phyloP scores from a whole-genome alignment of 2,797 vertebrate genomes.

The Rhinatrema bivittatum region DNA sequence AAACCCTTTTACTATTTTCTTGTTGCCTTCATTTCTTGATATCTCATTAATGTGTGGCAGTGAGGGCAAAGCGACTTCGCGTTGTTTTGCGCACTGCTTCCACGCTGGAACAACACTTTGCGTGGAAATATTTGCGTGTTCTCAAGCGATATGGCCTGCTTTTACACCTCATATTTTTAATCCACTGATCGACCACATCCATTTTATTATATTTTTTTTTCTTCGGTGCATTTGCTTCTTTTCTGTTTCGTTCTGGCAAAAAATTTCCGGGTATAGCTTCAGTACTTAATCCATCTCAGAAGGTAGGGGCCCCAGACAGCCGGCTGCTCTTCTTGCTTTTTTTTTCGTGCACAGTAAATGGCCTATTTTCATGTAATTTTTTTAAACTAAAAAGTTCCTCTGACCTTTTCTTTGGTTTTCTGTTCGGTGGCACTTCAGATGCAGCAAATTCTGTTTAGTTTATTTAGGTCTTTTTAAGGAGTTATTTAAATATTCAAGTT shows the following conservation, averaged over 20 bases:
- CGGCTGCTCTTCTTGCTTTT: slow-evolving; percentile 24
- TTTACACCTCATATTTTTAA: slow-evolving; percentile 34
- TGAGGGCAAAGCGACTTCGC: no score
- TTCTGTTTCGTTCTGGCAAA: slow-evolving; percentile 41
- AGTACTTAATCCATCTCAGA: slow-evolving; percentile 46
- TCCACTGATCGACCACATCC: slow-evolving; percentile 28
- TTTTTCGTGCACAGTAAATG: no score
- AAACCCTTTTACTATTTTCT: no score
- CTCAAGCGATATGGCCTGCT: slow-evolving; percentile 19
- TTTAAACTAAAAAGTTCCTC: slow-evolving; percentile 27
- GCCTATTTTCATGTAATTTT: no score
- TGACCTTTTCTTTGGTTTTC: slow-evolving; percentile 3
- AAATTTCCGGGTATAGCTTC: slow-evolving; percentile 47
- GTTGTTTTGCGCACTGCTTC: neutral
- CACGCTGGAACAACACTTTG: neutral
- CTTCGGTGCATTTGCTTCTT: slow-evolving; percentile 40
- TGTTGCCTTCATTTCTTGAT: no score
- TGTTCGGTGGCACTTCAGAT: slow-evolving; percentile 16
- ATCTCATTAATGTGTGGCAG: no score
- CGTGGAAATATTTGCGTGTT: neutral
- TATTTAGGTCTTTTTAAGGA: slow-evolving; percentile 39
- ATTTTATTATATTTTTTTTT: slow-evolving; percentile 34
- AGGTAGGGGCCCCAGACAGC: slow-evolving; percentile 47
- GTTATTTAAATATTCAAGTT: slow-evolving; percentile 45
- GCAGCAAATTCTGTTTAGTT: no score